Evolutionary conservation across 1,140 invertebrate genomes (phyloP).

Genomic region (Bradysia coprophila): DNA sequence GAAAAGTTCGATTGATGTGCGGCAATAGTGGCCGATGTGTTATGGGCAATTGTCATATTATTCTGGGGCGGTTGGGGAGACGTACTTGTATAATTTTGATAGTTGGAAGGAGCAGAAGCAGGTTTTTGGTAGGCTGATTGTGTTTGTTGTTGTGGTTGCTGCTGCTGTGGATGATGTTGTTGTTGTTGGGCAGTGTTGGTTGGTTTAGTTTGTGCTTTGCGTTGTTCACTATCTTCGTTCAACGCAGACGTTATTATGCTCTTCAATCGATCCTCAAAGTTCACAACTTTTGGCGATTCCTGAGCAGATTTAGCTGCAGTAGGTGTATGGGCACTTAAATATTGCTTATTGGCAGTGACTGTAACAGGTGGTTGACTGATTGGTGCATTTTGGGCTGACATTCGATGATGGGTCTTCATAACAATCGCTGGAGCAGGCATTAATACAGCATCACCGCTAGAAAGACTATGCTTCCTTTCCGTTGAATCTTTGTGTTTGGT

Average conservation of each 20-base stretch:
- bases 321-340: background rate
- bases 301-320: constrained; percentile 26
- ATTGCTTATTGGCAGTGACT: background rate
- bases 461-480: background rate
- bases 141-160: background rate
- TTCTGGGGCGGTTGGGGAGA: background rate
- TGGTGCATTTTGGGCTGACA: background rate
- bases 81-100: background rate
- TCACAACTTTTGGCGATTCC: constrained; percentile 64
- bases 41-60: no score
- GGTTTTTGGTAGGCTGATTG: background rate
- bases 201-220: constrained; percentile 25
- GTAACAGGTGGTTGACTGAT: background rate
- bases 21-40: background rate
- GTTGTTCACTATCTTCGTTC: constrained; percentile 59
- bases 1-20: constrained; percentile 16
- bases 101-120: background rate
- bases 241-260: constrained; percentile 80
- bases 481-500: background rate
- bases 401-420: background rate
- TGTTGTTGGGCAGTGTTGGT: constrained; percentile 6
- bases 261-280: constrained; percentile 82
- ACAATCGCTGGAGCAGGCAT: constrained; percentile 15
- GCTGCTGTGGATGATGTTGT: constrained; percentile 7
- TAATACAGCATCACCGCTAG: constrained; percentile 14